Evolutionary conservation across 2,797 vertebrate species (phyloP), one percentile per base, ranked within the genome.

Genomic region (Lacerta bilineata): DNA sequence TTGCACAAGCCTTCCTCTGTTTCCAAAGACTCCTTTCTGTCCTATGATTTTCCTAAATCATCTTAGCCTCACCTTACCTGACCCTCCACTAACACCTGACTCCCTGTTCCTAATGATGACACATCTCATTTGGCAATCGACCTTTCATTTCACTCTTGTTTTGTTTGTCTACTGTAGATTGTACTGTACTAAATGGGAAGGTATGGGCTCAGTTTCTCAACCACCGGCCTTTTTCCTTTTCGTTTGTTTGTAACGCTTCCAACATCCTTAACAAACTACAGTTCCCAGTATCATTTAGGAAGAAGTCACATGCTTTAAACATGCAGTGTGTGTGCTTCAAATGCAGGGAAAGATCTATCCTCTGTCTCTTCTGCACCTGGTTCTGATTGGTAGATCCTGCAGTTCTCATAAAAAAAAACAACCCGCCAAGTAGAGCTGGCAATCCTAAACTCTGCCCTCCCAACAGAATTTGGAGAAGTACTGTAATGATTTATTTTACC

Each of bases 131-230:
- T 84, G 29, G 10, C 18, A 50, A 27, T 43, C 66, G 7, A 39
- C 25, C 18, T 61, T 76, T 36, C 39, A 17, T 33, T 64, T 8
- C 41, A 46, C 23, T 64, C 71, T 1, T 87, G 43, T 80, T 27
- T 87, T 66, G 69, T 64, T 8, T 43, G 69, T 81, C 55, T 77
- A 77, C 83, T 43, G 61, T 43, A 82, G 23, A 43, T 43, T 68
- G 9, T 68, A 68, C 43, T 80, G 43, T 69, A 59, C 33, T 29
- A 39, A 39, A 10, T 75, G n/a, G 61, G n/a, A 68, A 82, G 39
- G 29, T 76, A 46, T 55, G 3, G n/a, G 11, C 20, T 27, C 17
- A 11, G 18, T 74, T 36, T 86, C 66, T 50, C 84, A 79, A 59
- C 15, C 23, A 7, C 7, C 39, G 33, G 78, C 76, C 61, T 79